Evolutionary conservation across 2,888 invertebrate species (phyloP).

Genomic region (Chaetogeoica ovagalla): DNA sequence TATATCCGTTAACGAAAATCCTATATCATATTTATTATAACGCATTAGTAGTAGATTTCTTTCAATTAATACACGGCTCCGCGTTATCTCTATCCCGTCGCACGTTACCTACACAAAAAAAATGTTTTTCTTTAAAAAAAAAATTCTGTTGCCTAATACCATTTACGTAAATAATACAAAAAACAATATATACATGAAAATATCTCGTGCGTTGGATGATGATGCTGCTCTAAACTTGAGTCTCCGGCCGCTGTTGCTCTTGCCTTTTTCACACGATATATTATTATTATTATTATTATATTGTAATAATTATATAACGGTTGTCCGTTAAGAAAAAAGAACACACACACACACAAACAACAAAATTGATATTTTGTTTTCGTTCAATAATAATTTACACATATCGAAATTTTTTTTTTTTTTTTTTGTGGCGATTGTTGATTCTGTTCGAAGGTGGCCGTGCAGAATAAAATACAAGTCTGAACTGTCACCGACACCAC

Average conservation of each 20-base stretch:
- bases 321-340: background rate
- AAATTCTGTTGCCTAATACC: too few species aligned
- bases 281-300: background rate
- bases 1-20: too few species aligned
- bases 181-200: background rate
- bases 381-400: constrained; percentile 41
- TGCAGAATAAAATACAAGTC: constrained; percentile 48
- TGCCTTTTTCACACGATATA: background rate
- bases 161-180: too few species aligned
- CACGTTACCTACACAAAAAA: too few species aligned
- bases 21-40: too few species aligned
- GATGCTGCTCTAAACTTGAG: constrained; percentile 53
- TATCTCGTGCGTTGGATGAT: constrained; percentile 29
- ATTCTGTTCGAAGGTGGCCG: constrained; percentile 53
- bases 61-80: too few species aligned
- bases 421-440: constrained; percentile 48
- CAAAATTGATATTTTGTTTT: background rate
- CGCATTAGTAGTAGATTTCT: too few species aligned
- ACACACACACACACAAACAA: background rate
- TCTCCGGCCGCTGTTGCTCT: constrained; percentile 50
- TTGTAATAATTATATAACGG: background rate
- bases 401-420: constrained; percentile 19
- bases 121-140: too few species aligned
- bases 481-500: constrained; percentile 6
- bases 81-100: too few species aligned